Evolutionary conservation across 2,888 invertebrate species (phyloP).

Genomic region (Pyralis farinalis): DNA sequence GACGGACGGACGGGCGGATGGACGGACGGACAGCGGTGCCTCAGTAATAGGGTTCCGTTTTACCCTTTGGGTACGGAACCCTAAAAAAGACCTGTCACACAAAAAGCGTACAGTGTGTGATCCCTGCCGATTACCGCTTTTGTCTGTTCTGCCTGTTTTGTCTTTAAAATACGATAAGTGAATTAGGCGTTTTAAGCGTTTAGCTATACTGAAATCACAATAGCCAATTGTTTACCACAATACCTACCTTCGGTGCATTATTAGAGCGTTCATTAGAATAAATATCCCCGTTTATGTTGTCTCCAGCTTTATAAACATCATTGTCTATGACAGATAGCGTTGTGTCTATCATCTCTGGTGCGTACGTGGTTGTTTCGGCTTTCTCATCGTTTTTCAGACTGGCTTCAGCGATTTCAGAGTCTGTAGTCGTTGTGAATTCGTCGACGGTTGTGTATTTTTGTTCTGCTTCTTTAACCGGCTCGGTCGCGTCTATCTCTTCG

Average conservation of each 20-base stretch:
- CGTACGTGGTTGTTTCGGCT: slow-evolving; percentile 12
- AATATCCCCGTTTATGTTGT: slow-evolving; percentile 25
- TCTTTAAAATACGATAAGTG: no score
- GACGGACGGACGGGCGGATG: no score
- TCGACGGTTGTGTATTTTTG: slow-evolving; percentile 8
- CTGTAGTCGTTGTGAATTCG: slow-evolving; percentile 10
- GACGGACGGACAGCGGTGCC: no score
- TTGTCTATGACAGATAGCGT: slow-evolving; percentile 33
- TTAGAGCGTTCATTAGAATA: slow-evolving; percentile 22
- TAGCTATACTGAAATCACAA: no score
- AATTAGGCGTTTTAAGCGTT: no score
- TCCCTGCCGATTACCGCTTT: no score
- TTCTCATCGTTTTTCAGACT: slow-evolving; percentile 1
- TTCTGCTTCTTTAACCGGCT: slow-evolving; percentile 7
- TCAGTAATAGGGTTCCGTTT: no score
- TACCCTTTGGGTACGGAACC: no score
- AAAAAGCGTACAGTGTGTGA: no score
- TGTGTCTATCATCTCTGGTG: slow-evolving; percentile 7
- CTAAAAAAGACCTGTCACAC: no score
- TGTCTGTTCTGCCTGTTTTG: no score
- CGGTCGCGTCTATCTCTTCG: slow-evolving; percentile 1
- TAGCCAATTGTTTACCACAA: slow-evolving; percentile 8
- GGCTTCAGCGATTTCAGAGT: slow-evolving; percentile 3
- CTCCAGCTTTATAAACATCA: slow-evolving; percentile 34
- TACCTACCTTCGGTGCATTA: slow-evolving; percentile 19